phyloP scores from a whole-genome alignment of 2,888 invertebrate species.

The Cerceris rybyensis region DNA sequence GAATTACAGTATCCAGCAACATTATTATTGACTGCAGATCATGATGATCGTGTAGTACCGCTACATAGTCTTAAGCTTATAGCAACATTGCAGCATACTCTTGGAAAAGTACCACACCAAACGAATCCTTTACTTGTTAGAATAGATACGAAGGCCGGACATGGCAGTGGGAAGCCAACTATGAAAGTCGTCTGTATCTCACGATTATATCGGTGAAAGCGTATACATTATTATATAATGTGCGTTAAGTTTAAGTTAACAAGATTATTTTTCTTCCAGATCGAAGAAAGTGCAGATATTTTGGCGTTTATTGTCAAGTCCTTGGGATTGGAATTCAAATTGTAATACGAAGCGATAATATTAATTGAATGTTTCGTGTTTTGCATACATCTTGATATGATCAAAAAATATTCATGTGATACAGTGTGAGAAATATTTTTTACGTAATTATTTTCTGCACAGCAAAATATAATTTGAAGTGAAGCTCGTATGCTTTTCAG shows the following conservation, averaged over 20 bases:
- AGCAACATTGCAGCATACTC: slow-evolving; percentile 92
- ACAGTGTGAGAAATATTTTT: slow-evolving; percentile 14
- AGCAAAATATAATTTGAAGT: slow-evolving; percentile 26
- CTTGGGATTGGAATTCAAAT: slow-evolving; percentile 86
- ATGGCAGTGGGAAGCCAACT: slow-evolving; percentile 98
- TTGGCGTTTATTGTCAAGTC: slow-evolving; percentile 91
- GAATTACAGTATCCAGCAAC: slow-evolving; percentile 93
- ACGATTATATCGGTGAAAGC: background rate
- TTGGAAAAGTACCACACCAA: slow-evolving; percentile 86
- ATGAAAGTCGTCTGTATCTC: slow-evolving; percentile 89
- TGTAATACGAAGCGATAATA: slow-evolving; percentile 49
- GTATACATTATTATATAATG: slow-evolving; percentile 2
- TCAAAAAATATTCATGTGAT: slow-evolving; percentile 34
- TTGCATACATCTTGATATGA: slow-evolving; percentile 32
- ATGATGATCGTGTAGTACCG: slow-evolving; percentile 99
- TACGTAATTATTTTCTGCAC: slow-evolving; percentile 19
- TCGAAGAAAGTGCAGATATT: slow-evolving; percentile 96
- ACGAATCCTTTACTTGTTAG: slow-evolving; percentile 93
- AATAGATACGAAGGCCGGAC: slow-evolving; percentile 97
- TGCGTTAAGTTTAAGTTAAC: too few species aligned
- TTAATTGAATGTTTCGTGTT: slow-evolving; percentile 25
- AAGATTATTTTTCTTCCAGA: slow-evolving; percentile 84
- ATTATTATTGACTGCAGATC: slow-evolving; percentile 97
- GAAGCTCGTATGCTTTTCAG: slow-evolving; percentile 22
- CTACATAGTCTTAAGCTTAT: slow-evolving; percentile 97